Evolutionary conservation across 2,113 vertebrate genomes (phyloP).

Genomic region (Haemorhous mexicanus): DNA sequence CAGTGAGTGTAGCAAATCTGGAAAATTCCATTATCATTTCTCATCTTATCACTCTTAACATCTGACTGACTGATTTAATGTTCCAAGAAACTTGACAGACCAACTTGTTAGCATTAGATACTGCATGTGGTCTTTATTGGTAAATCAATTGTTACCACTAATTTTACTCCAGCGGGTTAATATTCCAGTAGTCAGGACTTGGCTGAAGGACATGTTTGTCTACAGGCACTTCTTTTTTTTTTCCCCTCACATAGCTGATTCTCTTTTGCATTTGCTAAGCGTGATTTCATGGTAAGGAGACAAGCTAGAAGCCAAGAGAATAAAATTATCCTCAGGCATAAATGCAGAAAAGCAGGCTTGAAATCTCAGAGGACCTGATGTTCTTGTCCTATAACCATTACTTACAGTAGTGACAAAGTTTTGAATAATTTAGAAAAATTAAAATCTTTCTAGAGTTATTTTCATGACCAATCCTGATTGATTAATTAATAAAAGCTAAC

Average conservation of each 20-base stretch:
- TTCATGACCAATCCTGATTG: neutral
- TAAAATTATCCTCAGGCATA: slow-evolving; percentile 22
- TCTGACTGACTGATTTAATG: slow-evolving; percentile 21
- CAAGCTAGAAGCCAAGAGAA: slow-evolving; percentile 8
- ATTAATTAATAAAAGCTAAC: slow-evolving; percentile 23
- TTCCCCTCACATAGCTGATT: neutral
- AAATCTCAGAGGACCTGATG: neutral
- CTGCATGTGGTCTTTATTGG: neutral
- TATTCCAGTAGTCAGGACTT: neutral
- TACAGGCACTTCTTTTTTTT: neutral
- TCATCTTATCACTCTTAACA: neutral
- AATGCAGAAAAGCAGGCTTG: slow-evolving; percentile 3
- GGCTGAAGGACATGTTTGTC: neutral
- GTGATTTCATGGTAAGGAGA: neutral
- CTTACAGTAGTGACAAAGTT: neutral
- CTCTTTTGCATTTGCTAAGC: neutral
- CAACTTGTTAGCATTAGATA: neutral
- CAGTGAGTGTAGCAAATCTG: neutral
- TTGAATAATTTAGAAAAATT: slow-evolving; percentile 17
- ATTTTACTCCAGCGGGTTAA: neutral
- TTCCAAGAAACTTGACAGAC: slow-evolving; percentile 25
- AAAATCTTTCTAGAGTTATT: neutral
- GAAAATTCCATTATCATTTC: slow-evolving; percentile 32
- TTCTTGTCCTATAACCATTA: neutral
- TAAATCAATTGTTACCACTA: slow-evolving; percentile 21